Base-by-base conservation (phyloP, 2,888 invertebrate species). In the Lomographa bimaculata region DNA sequence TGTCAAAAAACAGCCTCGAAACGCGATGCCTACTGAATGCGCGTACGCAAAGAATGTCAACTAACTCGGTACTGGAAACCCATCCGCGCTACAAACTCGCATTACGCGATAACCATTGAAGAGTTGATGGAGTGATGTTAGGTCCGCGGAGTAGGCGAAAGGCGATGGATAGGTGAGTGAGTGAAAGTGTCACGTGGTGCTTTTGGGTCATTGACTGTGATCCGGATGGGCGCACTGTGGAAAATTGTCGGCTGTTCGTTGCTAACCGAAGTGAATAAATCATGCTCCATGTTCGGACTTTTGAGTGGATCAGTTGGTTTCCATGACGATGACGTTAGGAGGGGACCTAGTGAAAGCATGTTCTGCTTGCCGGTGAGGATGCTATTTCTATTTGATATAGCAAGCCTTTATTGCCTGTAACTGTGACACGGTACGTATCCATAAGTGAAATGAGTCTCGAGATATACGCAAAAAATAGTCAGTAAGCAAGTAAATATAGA, bases 121-220 rank as follows among this genome's bases (percentile, higher is more conserved):
- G 14, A 7, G 1, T 33, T 7, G 21, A 18, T n/a, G 9, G 10
- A 34, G 27, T 8, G 5, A 7, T 4, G 2, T 7, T 19, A 18
- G 20, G 17, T 7, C 14, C 12, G 21, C 11, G 7, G 16, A 19
- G 20, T 24, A 30, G 28, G 24, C 8, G 25, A 39, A 42, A 34
- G 25, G 54, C 36, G 34, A 47, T 49, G 51, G 45, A 34, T 39
- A 18, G 9, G n/a, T 2, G 24, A 33, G 36, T 28, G 36, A 51
- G 45, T 47, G 64, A 67, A 68, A 66, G 61, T 68, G 57, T 64
- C 46, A 46, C 54, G 59, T 45, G 40, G 27, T 44, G 37, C 37
- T 45, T 55, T 36, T 54, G 54, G 70, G 70, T 70, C 68, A 61
- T 62, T 68, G 70, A 70, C 70, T 66, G 60, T 58, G 25, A 32